Evolutionary conservation across 2,888 invertebrate species (phyloP).

Genomic region (Julus scandinavius): DNA sequence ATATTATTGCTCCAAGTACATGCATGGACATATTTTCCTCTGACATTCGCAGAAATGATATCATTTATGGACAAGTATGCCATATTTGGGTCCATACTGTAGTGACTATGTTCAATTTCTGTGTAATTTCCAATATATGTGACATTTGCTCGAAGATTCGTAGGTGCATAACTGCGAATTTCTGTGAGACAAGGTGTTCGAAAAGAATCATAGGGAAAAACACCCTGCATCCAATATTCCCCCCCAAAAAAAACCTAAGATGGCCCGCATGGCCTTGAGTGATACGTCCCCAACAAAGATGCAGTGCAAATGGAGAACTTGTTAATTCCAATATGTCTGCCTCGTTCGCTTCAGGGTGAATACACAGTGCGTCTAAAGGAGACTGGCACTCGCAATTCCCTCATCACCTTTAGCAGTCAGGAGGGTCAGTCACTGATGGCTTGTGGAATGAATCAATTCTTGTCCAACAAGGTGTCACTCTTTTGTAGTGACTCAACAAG

Average conservation of each 20-base stretch:
- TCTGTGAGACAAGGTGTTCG: too few relatives aligned
- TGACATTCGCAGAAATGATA: too few relatives aligned
- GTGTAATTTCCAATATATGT: too few relatives aligned
- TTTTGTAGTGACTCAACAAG: slow-evolving; percentile 51
- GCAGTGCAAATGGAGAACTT: not conserved
- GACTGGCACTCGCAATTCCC: slow-evolving; percentile 42
- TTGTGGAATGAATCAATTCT: slow-evolving; percentile 40
- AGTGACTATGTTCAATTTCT: too few relatives aligned
- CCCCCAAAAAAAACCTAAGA: too few relatives aligned
- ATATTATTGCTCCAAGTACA: too few relatives aligned
- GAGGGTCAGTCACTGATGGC: slow-evolving; percentile 45
- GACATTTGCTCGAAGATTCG: too few relatives aligned
- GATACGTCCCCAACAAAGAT: not conserved
- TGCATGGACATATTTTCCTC: too few relatives aligned
- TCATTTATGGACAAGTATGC: too few relatives aligned
- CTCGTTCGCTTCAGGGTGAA: not conserved
- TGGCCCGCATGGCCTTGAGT: too few relatives aligned
- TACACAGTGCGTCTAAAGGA: not conserved
- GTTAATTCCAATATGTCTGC: slow-evolving; percentile 24
- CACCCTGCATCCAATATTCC: not conserved
- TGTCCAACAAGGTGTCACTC: slow-evolving; percentile 50
- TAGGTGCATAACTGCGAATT: too few relatives aligned
- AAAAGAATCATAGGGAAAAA: not conserved
- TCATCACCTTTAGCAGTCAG: slow-evolving; percentile 36
- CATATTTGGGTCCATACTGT: too few relatives aligned